Percentiles rank a stretch among this genome's conserved stretches.
Conservation (phyloP, 2,113 vertebrate species). For the Grantiella picta region DNA sequence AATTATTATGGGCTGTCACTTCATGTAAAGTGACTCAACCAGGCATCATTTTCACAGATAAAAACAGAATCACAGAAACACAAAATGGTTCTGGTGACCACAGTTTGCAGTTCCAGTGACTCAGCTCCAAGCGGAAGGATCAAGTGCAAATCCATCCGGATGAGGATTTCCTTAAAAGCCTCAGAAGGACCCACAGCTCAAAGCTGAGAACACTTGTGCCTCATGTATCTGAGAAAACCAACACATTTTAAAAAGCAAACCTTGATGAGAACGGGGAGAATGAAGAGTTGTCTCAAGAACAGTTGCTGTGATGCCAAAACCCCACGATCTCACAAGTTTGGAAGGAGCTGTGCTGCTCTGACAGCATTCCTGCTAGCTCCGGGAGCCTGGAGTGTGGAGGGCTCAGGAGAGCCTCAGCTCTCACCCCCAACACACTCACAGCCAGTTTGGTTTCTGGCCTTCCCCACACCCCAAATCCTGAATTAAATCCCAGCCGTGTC, state of each 20-base stretch:
- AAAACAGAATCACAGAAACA: neutral
- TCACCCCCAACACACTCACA: neutral
- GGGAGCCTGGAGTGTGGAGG: rapidly evolving
- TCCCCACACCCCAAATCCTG: neutral
- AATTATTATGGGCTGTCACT: neutral
- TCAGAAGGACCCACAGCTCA: neutral
- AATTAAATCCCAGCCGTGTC: neutral
- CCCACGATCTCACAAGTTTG: neutral
- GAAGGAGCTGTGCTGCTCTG: neutral
- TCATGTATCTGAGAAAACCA: neutral
- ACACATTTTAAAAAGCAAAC: neutral
- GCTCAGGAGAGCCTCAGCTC: neutral
- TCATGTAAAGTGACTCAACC: neutral
- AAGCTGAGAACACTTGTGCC: neutral
- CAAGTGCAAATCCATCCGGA: neutral
- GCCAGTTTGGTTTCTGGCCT: neutral
- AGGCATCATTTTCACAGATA: neutral
- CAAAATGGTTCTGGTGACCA: neutral
- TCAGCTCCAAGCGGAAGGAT: neutral
- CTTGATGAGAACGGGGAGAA: neutral
- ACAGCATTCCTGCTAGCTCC: neutral
- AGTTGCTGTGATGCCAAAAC: neutral
- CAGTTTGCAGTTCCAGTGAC: neutral
- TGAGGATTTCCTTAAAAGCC: neutral
- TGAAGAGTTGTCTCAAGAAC: neutral